Conservation (phyloP, 2,113 vertebrate genomes). For the Upupa epops region DNA sequence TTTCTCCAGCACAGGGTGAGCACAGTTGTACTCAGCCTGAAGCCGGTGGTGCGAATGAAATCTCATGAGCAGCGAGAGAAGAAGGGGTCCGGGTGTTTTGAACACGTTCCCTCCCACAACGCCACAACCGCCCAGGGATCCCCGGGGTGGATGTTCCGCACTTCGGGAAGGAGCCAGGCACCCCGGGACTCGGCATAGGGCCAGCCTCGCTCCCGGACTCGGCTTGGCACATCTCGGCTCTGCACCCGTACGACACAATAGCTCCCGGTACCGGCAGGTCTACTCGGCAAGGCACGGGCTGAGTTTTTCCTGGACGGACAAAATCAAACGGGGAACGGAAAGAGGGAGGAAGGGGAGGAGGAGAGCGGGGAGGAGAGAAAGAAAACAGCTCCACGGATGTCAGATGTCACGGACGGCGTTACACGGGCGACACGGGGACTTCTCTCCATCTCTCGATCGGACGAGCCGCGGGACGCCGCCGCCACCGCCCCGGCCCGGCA, state of each 20-base stretch:
- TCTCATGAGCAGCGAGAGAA: background rate
- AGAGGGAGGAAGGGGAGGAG: background rate
- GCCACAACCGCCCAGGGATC: background rate
- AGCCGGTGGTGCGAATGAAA: background rate
- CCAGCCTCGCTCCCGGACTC: background rate
- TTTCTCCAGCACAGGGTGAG: background rate
- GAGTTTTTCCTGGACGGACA: background rate
- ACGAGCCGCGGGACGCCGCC: background rate
- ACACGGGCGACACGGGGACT: background rate
- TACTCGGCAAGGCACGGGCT: background rate
- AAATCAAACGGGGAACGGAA: background rate
- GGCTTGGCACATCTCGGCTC: background rate
- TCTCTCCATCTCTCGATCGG: constrained; percentile 17
- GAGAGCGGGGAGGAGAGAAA: background rate
- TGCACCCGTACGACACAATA: background rate
- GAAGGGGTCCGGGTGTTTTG: background rate
- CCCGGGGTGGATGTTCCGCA: background rate
- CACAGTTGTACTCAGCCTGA: background rate
- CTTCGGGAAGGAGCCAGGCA: background rate
- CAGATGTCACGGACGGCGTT: constrained; percentile 45
- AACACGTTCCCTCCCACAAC: background rate
- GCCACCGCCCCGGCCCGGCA: background rate
- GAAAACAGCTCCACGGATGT: constrained; percentile 35
- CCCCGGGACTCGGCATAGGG: background rate
- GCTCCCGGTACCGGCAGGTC: background rate